Evolutionary conservation across 2,888 invertebrate species (phyloP).

Genomic region (Meteorus cinctellus): DNA sequence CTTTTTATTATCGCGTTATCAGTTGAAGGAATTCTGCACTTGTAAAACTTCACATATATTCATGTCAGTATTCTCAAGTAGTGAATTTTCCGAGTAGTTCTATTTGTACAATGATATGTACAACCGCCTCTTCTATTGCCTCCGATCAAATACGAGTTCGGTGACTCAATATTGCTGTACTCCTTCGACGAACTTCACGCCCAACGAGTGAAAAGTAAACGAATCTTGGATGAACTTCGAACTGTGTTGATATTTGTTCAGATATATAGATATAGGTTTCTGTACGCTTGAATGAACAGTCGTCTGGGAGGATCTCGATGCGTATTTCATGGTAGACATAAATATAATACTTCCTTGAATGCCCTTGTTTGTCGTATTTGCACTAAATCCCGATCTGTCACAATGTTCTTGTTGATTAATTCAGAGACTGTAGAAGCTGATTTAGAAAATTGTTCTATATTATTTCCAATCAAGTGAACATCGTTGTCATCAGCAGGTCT

Average conservation of each 20-base stretch:
- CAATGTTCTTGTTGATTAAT: background rate
- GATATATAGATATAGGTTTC: background rate
- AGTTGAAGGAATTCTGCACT: too few species aligned
- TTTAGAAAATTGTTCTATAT: background rate
- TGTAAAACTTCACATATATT: background rate
- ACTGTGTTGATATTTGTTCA: conserved; percentile 46
- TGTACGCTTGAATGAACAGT: conserved; percentile 9
- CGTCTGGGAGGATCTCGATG: background rate
- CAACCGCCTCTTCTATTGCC: background rate
- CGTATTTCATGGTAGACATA: conserved; percentile 6
- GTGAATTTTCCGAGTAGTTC: background rate
- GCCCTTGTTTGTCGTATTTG: background rate
- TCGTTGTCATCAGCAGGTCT: too few species aligned
- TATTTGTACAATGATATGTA: conserved; percentile 14
- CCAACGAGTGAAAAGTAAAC: conserved; percentile 48
- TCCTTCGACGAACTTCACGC: conserved; percentile 27
- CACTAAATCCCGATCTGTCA: background rate
- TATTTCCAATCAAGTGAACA: too few species aligned
- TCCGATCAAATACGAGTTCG: conserved; percentile 25
- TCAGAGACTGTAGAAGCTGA: background rate
- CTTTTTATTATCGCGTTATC: too few species aligned
- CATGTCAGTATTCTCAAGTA: background rate
- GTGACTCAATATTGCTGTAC: conserved; percentile 45
- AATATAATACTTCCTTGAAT: too few species aligned
- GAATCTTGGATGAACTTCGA: conserved; percentile 43